Evolutionary conservation across 2,797 vertebrate species (phyloP).

Genomic region (Gorsachius magnificus): DNA sequence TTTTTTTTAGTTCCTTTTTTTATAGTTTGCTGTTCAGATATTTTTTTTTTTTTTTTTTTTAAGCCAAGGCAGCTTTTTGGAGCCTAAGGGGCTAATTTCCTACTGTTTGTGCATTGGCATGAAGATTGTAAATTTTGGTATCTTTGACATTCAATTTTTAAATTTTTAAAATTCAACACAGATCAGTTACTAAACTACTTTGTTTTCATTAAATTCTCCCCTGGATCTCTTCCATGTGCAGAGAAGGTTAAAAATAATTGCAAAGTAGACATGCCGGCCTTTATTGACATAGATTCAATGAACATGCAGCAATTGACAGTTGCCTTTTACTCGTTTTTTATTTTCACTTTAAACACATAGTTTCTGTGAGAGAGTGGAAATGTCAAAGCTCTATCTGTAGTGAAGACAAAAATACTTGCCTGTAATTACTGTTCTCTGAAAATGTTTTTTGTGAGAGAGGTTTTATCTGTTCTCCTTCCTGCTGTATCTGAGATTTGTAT

Average conservation of each 20-base stretch:
- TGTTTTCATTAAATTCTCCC: background rate
- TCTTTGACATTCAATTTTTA: background rate
- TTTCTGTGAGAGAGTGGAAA: background rate
- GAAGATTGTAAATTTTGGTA: background rate
- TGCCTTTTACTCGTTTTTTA: background rate
- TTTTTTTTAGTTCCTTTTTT: background rate
- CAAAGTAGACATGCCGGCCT: background rate
- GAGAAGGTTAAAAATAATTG: background rate
- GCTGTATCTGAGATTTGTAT: background rate
- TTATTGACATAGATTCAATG: background rate
- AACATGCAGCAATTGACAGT: background rate
- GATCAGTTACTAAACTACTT: background rate
- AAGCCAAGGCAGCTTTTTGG: background rate
- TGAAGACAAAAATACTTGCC: slow-evolving; percentile 23
- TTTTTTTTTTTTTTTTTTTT: background rate
- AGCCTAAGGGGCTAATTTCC: background rate
- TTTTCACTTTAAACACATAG: background rate
- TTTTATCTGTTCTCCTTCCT: background rate
- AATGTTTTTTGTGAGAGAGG: background rate
- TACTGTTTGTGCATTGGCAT: background rate
- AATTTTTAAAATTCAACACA: background rate
- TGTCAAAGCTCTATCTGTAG: slow-evolving; percentile 26
- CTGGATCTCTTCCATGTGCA: background rate
- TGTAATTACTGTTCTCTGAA: slow-evolving; percentile 2
- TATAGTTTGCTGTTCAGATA: background rate